Percentiles rank a stretch among this genome's conserved stretches.
Conservation (phyloP, 64 coral and sea anemone genomes). For the Montipora capricornis region DNA sequence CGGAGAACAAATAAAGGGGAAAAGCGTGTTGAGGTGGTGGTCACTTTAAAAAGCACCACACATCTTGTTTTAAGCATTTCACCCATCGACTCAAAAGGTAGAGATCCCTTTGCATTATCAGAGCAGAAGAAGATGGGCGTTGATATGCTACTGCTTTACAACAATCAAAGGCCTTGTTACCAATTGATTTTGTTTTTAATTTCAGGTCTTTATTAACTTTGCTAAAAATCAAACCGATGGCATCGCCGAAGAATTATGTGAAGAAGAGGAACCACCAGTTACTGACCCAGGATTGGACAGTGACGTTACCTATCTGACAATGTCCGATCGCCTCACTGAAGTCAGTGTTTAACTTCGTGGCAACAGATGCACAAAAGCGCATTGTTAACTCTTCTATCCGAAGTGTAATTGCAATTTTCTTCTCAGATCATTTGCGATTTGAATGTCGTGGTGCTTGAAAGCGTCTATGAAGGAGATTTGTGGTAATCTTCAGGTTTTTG, state of each 20-base stretch:
- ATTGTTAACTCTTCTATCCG: not conserved
- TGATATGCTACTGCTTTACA: no score
- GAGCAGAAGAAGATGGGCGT: no score
- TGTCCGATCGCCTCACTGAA: not conserved
- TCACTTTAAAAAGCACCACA: no score
- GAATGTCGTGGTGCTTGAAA: not conserved
- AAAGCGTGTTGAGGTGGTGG: no score
- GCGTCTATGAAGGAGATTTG: not conserved
- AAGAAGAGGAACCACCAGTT: constrained; percentile 19
- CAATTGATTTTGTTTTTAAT: not conserved
- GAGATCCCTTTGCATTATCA: no score
- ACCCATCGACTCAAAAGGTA: no score
- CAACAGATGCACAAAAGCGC: not conserved
- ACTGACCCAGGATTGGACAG: not conserved
- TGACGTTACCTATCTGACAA: not conserved
- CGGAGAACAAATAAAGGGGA: no score
- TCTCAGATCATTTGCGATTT: not conserved
- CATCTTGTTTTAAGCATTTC: no score
- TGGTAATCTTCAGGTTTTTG: not conserved
- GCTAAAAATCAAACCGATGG: constrained; percentile 98
- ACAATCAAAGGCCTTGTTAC: not conserved
- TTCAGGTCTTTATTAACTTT: constrained; percentile 99
- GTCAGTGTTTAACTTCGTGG: not conserved
- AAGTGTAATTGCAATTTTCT: not conserved
- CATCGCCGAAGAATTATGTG: constrained; percentile 33